Evolutionary conservation across 2,113 vertebrate species (phyloP), one percentile per base, ranked within the genome.

Genomic region (Eublepharis macularius): DNA sequence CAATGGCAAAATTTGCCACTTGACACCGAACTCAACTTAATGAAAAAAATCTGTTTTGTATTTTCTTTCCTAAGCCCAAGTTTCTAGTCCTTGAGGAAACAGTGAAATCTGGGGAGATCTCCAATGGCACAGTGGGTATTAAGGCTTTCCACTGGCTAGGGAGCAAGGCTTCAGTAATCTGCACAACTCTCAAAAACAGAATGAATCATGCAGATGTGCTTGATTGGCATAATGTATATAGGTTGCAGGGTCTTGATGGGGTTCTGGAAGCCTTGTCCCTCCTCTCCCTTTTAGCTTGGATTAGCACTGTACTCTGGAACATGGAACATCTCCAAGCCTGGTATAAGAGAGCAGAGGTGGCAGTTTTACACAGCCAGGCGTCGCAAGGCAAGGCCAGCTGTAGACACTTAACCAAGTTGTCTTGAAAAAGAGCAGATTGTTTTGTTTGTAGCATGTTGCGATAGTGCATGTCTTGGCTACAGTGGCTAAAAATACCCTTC

Each of bases 401-500:
- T 93, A 95, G 88, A 83, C 91, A 95, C 93, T 90, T 86, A 86
- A 86, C 91, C 68, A 91, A 86, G 87, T 92, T 94, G 94, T 94
- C 92, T 73, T 21, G 41, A 80, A 63, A 65, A 94, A 94, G 91
- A 70, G 91, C 94, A 95, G 94, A 94, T 95, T 94, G 92, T 78
- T 86, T 92, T 94, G 93, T 96, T 80, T 93, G 93, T 97, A 94
- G 95, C 95, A 96, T 97, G 97, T 96, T 97, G 96, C 97, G 95
- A 95, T 97, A 96, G 96, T 95, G 96, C 91, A 94, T 96, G 95
- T 97, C 96, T 97, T 97, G 96, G 95, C 96, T 96, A 95, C 95
- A 95, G 95, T 96, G 94, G 96, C 95, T 95, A 95, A 96, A 97
- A 77, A 96, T 95, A 96, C 82, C 92, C 97, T 96, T 95, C 96